Evolutionary conservation across 1,140 invertebrate genomes (phyloP).

Genomic region (Philotrypesis tridentata): DNA sequence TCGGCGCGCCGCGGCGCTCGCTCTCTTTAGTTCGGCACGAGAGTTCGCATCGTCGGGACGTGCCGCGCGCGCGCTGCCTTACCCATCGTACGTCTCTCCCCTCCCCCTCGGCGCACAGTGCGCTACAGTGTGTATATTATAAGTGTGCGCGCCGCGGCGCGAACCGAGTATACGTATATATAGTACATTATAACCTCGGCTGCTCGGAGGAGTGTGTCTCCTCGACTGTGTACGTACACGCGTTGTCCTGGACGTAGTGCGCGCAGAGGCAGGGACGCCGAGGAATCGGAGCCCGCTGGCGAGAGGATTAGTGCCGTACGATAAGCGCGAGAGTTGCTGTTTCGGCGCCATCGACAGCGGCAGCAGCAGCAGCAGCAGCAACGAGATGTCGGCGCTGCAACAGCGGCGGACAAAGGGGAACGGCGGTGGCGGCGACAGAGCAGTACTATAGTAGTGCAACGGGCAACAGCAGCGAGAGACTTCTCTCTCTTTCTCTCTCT

Average conservation of each 20-base stretch:
- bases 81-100: too few relatives aligned
- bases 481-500: neutral
- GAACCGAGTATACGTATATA: too few relatives aligned
- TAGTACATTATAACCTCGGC: too few relatives aligned
- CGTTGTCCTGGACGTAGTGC: too few relatives aligned
- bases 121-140: neutral
- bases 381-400: slow-evolving; percentile 23
- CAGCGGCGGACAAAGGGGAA: slow-evolving; percentile 4
- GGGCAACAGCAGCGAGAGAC: neutral
- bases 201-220: too few relatives aligned
- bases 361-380: too few relatives aligned
- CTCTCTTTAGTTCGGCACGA: slow-evolving; percentile 48
- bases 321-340: neutral
- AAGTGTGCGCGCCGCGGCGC: too few relatives aligned
- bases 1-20: slow-evolving; percentile 27
- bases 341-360: slow-evolving; percentile 34
- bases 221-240: too few relatives aligned
- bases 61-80: neutral
- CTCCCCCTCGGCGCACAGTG: too few relatives aligned
- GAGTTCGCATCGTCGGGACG: slow-evolving; percentile 30
- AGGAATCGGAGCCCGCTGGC: too few relatives aligned
- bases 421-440: neutral
- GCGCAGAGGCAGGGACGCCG: too few relatives aligned
- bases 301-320: too few relatives aligned
- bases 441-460: neutral